Evolutionary conservation across 2,797 vertebrate species (phyloP).

Genomic region (Anguilla obscura): DNA sequence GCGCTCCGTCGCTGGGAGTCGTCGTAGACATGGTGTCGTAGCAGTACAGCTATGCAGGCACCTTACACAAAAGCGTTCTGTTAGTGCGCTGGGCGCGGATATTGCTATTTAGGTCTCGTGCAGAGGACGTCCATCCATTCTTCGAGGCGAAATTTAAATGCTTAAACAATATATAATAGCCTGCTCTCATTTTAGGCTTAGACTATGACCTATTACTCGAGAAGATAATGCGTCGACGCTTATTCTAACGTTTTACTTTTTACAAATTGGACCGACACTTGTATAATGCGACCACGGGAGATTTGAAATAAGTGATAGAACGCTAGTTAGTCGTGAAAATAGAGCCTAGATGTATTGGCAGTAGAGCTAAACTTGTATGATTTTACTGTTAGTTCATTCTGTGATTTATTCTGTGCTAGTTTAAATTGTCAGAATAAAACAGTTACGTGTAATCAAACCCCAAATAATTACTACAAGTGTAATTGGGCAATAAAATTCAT

Average conservation of each 20-base stretch:
- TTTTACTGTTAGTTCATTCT: not conserved
- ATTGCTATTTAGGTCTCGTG: not conserved
- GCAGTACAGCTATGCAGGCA: slow-evolving; percentile 29
- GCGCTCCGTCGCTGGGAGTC: slow-evolving; percentile 54
- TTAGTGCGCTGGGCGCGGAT: not conserved
- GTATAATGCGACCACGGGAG: not conserved
- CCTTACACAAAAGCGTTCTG: not conserved
- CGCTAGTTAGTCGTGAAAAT: not conserved
- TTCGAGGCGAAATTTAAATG: not conserved
- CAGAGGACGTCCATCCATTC: not conserved
- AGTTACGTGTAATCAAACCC: not conserved
- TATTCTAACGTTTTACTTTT: not conserved
- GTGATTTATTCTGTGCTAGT: not conserved
- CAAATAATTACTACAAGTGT: not conserved
- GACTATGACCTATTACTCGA: not conserved
- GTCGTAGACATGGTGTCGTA: slow-evolving; percentile 38
- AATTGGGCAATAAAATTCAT: not conserved
- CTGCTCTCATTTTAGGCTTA: not conserved
- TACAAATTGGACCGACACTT: not conserved
- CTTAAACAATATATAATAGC: not conserved
- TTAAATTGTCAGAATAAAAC: not conserved
- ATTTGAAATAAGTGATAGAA: not conserved
- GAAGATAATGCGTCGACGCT: not conserved
- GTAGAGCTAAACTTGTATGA: not conserved
- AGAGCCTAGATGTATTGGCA: not conserved